phyloP scores from a whole-genome alignment of 2,797 vertebrate species.

The Pelobates cultripes region DNA sequence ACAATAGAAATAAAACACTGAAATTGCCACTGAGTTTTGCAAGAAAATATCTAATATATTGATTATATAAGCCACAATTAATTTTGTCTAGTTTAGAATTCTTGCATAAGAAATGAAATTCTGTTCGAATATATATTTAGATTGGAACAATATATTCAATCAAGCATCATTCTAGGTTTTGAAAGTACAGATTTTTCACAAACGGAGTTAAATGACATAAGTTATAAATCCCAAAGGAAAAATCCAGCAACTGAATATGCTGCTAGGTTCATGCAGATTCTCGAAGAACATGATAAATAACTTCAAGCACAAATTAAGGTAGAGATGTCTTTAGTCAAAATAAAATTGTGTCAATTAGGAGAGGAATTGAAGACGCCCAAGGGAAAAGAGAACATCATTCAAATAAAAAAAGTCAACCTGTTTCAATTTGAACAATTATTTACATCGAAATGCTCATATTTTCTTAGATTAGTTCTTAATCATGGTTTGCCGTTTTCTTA shows the following conservation, averaged over 20 bases:
- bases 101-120: neutral
- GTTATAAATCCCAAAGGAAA: constrained; percentile 7
- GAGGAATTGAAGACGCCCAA: neutral
- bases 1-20: neutral
- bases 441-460: neutral
- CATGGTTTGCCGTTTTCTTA: no score
- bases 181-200: neutral
- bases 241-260: neutral
- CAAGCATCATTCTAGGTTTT: neutral
- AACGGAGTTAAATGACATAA: constrained; percentile 3
- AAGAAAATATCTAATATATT: neutral
- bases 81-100: neutral
- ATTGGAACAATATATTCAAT: constrained; percentile 2
- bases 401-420: neutral
- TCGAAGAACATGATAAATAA: neutral
- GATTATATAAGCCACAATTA: neutral
- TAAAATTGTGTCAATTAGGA: constrained; percentile 8
- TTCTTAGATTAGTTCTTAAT: no score
- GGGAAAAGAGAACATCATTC: neutral
- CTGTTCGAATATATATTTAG: neutral
- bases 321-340: neutral
- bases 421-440: neutral
- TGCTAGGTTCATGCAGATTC: neutral
- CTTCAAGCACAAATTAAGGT: neutral
- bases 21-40: neutral